These are phyloP conservation scores for Alloplasta piceator DNA, from an alignment of 2,888 invertebrate species.

Conservation along the genomic window DNA sequence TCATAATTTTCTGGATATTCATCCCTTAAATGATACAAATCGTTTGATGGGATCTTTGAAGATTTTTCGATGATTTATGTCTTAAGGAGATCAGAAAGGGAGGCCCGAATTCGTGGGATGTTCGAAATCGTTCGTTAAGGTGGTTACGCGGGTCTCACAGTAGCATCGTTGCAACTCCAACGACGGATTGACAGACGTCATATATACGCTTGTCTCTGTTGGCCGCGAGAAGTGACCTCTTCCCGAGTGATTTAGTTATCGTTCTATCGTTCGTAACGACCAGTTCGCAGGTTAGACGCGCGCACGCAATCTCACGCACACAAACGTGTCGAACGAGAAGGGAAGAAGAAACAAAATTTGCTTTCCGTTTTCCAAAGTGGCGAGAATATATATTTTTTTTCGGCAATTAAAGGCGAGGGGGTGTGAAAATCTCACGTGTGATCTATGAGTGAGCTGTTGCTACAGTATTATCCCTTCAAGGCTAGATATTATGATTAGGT, in stretches of 20 bases:
- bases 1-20: no score
- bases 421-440: constrained; percentile 55
- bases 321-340: constrained; percentile 10
- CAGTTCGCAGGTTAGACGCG: constrained; percentile 73
- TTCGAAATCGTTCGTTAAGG: background rate
- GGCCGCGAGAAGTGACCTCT: constrained; percentile 78
- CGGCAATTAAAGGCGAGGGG: background rate
- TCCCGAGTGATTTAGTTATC: constrained; percentile 81
- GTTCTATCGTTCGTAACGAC: constrained; percentile 76
- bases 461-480: constrained; percentile 71
- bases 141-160: background rate
- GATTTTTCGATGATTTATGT: background rate
- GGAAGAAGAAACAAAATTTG: background rate
- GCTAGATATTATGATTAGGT: constrained; percentile 83
- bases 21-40: no score
- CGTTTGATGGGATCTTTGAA: no score
- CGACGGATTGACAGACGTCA: constrained; percentile 80
- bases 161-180: constrained; percentile 69
- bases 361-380: background rate
- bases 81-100: background rate
- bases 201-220: constrained; percentile 58
- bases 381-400: background rate
- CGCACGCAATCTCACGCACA: constrained; percentile 25
- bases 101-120: background rate
- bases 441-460: constrained; percentile 75